These are phyloP conservation scores for Drosophila pruinosa DNA, from an alignment of 1,140 invertebrate species.

Conservation along the genomic window DNA sequence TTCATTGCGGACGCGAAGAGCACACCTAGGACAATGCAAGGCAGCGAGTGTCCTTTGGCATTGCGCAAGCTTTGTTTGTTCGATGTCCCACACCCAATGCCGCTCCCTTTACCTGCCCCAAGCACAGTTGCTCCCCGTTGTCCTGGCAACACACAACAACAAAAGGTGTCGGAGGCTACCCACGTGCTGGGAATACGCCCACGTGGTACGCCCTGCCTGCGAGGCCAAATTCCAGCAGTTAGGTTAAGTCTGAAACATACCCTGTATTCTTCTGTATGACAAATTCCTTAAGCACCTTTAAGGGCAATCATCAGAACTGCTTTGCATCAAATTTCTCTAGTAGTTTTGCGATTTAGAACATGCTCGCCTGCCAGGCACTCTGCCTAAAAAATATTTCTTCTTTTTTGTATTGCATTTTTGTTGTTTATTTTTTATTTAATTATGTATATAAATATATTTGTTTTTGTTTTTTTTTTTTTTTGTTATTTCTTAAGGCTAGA, in stretches of 20 bases:
- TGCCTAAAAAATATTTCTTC: neutral
- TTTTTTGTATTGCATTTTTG: conserved; percentile 57
- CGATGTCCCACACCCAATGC: conserved; percentile 17
- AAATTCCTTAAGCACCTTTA: neutral
- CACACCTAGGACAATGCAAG: neutral
- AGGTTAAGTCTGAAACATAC: too few species aligned
- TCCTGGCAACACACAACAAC: conserved; percentile 20
- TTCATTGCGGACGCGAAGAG: conserved; percentile 52
- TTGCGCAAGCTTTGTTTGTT: conserved; percentile 51
- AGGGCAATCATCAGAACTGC: too few species aligned
- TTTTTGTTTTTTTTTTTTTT: conserved; percentile 60
- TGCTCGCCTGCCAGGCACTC: too few species aligned
- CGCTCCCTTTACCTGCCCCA: neutral
- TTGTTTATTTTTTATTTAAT: conserved; percentile 68
- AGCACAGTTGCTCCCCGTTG: conserved; percentile 12
- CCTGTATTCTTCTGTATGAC: neutral
- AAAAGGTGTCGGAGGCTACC: neutral
- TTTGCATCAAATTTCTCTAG: too few species aligned
- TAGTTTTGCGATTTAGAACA: too few species aligned
- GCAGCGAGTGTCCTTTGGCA: neutral
- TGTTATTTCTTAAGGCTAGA: conserved; percentile 73
- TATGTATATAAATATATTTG: conserved; percentile 80
- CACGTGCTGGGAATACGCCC: neutral
- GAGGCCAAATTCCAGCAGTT: too few species aligned
- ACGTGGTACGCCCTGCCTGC: too few species aligned